Base-by-base conservation (phyloP, 2,888 invertebrate species). In the Pyrrhia umbra region DNA sequence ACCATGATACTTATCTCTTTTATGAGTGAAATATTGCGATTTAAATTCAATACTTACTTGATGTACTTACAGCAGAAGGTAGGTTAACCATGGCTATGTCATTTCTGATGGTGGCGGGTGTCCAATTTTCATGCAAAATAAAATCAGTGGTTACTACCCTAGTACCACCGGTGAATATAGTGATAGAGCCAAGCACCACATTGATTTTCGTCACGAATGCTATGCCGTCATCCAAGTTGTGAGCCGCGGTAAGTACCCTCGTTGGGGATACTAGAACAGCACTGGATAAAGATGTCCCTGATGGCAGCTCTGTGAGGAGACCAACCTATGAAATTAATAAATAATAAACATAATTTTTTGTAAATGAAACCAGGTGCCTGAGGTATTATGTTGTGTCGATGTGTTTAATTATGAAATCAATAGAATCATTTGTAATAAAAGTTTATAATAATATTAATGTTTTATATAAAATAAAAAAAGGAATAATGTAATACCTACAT, bases 131-230 rank as follows among this genome's bases (percentile, higher is more conserved):
- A 58, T 92, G 92, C 63, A 77, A 65, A 6, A 64, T 71, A 1
- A 91, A 77, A 0, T 54, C 68, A 21, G 78, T 83, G 5, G 88
- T 77, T 1, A 75, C 45, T 0, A 85, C 0, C 23, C 91, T 83
- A 25, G 74, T 77, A 25, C 91, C 90, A 15, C 91, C 88, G 46
- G 59, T 66, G 77, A 85, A n/a, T 70, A 63, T 2, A 70, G 50
- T 2, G 92, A 76, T 6, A 87, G 30, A 30, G 2, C 30, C 30
- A 80, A 15, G 85, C 91, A n/a, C 92, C 91, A 56, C 92, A 92
- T 1, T 68, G 52, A 52, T 15, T 25, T 16, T 27, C 15, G 40
- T 13, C 10, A 52, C 40, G 25, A 25, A 40, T 18, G n/a, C 21
- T 8, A 52, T 5, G 13, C 16, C 40, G 1, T 52, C 52, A 0